A percentile compares a stretch with the other conserved stretches of the same genome.
These are phyloP conservation scores for Anastrepha ludens DNA, from an alignment of 1,140 invertebrate genomes.

Conservation along the genomic window DNA sequence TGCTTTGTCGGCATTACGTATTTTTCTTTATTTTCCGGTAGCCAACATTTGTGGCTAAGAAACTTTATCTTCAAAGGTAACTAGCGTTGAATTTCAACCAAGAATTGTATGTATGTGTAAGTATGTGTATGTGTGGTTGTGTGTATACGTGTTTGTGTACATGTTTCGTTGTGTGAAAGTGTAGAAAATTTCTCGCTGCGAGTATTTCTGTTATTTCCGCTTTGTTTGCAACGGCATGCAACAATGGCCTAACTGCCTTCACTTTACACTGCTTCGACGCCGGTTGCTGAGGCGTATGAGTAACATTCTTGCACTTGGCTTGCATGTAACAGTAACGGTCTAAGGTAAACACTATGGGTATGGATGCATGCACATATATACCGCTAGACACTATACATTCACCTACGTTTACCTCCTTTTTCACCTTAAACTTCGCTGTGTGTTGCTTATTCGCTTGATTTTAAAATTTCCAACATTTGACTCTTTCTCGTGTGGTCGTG, in stretches of 20 bases:
- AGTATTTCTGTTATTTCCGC: conserved; percentile 52
- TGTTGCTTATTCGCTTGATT: conserved; percentile 39
- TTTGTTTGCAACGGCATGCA: conserved; percentile 44
- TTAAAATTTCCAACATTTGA: conserved; percentile 26
- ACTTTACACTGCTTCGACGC: background rate
- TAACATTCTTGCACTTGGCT: background rate
- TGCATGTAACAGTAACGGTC: background rate
- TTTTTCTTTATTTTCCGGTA: conserved; percentile 36
- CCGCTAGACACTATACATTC: background rate
- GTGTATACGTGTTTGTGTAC: background rate
- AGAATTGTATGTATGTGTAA: background rate
- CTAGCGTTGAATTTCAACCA: background rate
- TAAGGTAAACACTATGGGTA: background rate
- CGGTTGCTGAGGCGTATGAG: conserved; percentile 1
- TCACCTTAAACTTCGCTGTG: background rate
- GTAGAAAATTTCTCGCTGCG: conserved; percentile 40
- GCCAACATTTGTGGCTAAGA: conserved; percentile 42
- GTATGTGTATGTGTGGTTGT: background rate
- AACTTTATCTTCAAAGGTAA: conserved; percentile 51
- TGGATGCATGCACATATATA: background rate
- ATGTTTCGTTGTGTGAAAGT: background rate
- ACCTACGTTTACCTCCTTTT: background rate
- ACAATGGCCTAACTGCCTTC: background rate
- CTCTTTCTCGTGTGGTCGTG: background rate
- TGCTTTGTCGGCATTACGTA: background rate